Percentiles rank a stretch among this genome's conserved stretches.
These are phyloP conservation scores for Heliconius nattereri DNA, from an alignment of 1,140 invertebrate genomes.

Conservation along the genomic window DNA sequence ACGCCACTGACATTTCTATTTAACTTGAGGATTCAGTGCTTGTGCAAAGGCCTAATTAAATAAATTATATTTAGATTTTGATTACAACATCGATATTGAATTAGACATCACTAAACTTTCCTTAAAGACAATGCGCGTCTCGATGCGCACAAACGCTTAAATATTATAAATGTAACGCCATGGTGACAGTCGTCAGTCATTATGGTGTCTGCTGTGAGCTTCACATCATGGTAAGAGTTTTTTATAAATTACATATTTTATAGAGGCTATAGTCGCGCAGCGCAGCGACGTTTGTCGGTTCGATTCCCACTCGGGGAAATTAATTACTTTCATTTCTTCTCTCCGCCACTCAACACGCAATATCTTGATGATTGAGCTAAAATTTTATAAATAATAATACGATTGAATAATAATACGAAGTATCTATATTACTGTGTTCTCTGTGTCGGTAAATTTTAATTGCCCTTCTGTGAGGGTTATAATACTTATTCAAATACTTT, in stretches of 20 bases:
- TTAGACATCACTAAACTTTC: constrained; percentile 7
- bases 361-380: not conserved
- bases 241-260: not conserved
- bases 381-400: too few relatives aligned
- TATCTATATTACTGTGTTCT: too few relatives aligned
- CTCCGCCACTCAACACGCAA: not conserved
- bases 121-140: constrained; percentile 27
- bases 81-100: constrained; percentile 5
- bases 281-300: not conserved
- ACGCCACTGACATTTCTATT: too few relatives aligned
- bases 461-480: too few relatives aligned
- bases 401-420: too few relatives aligned
- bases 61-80: too few relatives aligned
- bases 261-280: not conserved
- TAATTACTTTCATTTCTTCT: not conserved
- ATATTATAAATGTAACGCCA: constrained; percentile 32
- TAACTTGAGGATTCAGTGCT: too few relatives aligned
- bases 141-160: constrained; percentile 10
- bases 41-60: too few relatives aligned
- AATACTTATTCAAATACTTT: too few relatives aligned
- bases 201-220: constrained; percentile 13
- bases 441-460: too few relatives aligned
- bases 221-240: constrained; percentile 29
- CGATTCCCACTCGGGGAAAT: not conserved
- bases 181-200: constrained; percentile 19